Base-by-base conservation (phyloP, 2,797 vertebrate genomes). In the Spea hammondii region DNA sequence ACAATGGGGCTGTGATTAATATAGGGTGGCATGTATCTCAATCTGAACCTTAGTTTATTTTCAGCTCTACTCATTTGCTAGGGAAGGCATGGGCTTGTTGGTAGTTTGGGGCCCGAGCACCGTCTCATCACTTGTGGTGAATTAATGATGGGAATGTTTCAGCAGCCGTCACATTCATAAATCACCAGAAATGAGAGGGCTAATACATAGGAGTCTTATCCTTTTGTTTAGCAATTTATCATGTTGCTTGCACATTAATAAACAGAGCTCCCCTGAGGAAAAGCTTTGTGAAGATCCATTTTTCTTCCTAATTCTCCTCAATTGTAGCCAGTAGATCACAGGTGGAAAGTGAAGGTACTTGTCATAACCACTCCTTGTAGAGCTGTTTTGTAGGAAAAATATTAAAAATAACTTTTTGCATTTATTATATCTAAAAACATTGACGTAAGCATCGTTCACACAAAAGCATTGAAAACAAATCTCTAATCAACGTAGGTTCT, bases 231-330 rank as follows among this genome's bases (percentile, higher is more conserved):
- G 93, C 93, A 90, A 96, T 97, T 96, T 94, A 96, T 98, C 96
- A 97, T 95, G 94, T 93, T 93, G 90, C 92, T 90, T 91, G 91
- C 85, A 91, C 94, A 94, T 96, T 97, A 96, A 96, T 97, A 97
- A 97, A 97, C 95, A 95, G 88, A 90, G 89, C 89, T 96, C 95
- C 95, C 94, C 89, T 83, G 95, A 94, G 96, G 92, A 93, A 32
- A 91, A 93, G 90, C 91, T 91, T 84, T 84, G 84, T 88, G 88
- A 91, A 91, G 93, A 92, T 88, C 89, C 88, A 93, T 93, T 92
- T 92, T 93, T 90, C 89, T 88, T 88, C 85, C 90, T 92, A 91
- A 93, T 93, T 93, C 89, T 90, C 85, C 84, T 92, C 91, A 93
- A 85, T 91, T 78, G 79, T 87, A 93, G 85, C 87, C 85, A 86